Evolutionary conservation across 2,113 vertebrate genomes (phyloP).

Genomic region (Crypturellus undulatus): DNA sequence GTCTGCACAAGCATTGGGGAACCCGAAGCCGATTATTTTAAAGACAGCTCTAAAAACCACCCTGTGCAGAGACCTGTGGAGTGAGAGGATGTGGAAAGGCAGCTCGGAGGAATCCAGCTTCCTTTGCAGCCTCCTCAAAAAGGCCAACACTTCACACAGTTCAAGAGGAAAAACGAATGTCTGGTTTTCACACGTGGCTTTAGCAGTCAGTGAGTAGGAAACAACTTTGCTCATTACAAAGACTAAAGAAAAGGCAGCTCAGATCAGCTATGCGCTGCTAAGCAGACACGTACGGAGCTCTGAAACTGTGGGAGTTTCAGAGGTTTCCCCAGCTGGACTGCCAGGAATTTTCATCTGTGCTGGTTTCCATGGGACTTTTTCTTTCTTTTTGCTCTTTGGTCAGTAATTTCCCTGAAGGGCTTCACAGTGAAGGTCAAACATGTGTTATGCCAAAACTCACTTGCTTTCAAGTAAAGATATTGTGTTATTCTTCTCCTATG

Average conservation of each 20-base stretch:
- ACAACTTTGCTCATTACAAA: neutral
- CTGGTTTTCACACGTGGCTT: neutral
- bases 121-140: neutral
- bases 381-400: conserved; percentile 44
- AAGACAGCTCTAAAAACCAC: neutral
- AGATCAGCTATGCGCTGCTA: neutral
- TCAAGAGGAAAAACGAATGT: conserved; percentile 27
- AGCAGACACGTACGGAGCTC: fast-evolving
- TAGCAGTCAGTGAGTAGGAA: neutral
- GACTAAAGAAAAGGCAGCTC: neutral
- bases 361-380: neutral
- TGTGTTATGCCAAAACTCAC: neutral
- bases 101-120: conserved; percentile 1
- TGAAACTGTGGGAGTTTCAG: neutral
- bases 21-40: neutral
- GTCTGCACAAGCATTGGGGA: neutral
- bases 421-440: neutral
- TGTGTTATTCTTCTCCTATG: neutral
- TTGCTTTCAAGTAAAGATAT: neutral
- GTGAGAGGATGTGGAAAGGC: neutral
- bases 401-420: neutral
- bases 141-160: neutral
- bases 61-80: neutral
- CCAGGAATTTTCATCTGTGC: neutral
- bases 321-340: neutral